phyloP scores from a whole-genome alignment of 2,888 invertebrate genomes.

The Drosophila kanekoi region DNA sequence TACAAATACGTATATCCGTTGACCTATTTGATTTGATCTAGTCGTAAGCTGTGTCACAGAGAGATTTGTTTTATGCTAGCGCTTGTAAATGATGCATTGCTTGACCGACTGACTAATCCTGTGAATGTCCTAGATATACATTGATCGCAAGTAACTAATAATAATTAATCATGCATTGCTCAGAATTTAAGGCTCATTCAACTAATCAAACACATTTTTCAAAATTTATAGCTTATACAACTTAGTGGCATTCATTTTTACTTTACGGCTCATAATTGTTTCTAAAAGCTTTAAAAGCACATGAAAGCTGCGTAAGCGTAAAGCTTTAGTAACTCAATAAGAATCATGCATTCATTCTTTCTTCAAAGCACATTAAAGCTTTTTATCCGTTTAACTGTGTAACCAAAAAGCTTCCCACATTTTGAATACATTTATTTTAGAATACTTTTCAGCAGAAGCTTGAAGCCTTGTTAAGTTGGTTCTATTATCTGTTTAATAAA shows the following conservation, averaged over 20 bases:
- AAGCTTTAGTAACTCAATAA: too few species aligned
- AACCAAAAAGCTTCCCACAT: neutral
- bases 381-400: neutral
- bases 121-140: slow-evolving; percentile 25
- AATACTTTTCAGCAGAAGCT: too few species aligned
- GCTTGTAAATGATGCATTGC: slow-evolving; percentile 56
- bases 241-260: slow-evolving; percentile 4
- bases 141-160: slow-evolving; percentile 25
- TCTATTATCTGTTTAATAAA: too few species aligned
- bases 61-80: slow-evolving; percentile 37
- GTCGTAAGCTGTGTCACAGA: slow-evolving; percentile 34
- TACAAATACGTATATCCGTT: slow-evolving; percentile 12
- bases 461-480: too few species aligned
- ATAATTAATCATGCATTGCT: slow-evolving; percentile 12
- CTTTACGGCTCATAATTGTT: neutral
- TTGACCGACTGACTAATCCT: slow-evolving; percentile 39
- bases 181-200: neutral
- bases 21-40: slow-evolving; percentile 23
- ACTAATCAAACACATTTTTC: neutral
- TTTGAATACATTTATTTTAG: too few species aligned
- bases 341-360: too few species aligned
- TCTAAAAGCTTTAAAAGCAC: neutral
- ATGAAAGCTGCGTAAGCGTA: neutral
- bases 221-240: neutral
- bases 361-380: neutral